A percentile compares a stretch with the other conserved stretches of the same genome.
These are phyloP conservation scores for Andrena praecox DNA, from an alignment of 2,888 invertebrate genomes.

Conservation along the genomic window DNA sequence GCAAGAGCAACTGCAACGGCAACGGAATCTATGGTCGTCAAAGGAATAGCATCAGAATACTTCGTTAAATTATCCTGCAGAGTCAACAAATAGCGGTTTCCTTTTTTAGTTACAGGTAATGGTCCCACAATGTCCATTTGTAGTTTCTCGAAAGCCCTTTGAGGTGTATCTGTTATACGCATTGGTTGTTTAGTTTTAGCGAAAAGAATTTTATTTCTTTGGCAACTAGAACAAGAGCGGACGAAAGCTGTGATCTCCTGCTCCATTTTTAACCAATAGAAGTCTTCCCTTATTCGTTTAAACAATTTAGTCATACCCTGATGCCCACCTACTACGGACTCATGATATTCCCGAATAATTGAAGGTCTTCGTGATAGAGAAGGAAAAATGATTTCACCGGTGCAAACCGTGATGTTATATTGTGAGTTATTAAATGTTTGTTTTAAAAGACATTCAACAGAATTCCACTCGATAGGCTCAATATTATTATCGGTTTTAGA, in stretches of 20 bases:
- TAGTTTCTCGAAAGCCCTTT: background rate
- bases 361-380: background rate
- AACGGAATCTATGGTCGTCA: background rate
- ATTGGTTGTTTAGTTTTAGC: background rate
- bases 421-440: background rate
- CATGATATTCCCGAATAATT: background rate
- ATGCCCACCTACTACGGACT: background rate
- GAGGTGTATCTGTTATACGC: background rate
- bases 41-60: background rate
- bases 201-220: background rate
- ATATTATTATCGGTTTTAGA: background rate
- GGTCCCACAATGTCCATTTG: constrained; percentile 1
- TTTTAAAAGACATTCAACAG: background rate
- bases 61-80: constrained; percentile 6
- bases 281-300: background rate
- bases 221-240: background rate
- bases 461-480: background rate
- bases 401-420: background rate
- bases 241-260: background rate
- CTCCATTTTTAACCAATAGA: background rate
- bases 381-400: background rate
- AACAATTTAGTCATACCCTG: background rate
- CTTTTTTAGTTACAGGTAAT: background rate
- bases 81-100: background rate
- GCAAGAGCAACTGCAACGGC: background rate